These are phyloP conservation scores for Timema podura DNA, from an alignment of 2,888 invertebrate genomes.

Conservation along the genomic window DNA sequence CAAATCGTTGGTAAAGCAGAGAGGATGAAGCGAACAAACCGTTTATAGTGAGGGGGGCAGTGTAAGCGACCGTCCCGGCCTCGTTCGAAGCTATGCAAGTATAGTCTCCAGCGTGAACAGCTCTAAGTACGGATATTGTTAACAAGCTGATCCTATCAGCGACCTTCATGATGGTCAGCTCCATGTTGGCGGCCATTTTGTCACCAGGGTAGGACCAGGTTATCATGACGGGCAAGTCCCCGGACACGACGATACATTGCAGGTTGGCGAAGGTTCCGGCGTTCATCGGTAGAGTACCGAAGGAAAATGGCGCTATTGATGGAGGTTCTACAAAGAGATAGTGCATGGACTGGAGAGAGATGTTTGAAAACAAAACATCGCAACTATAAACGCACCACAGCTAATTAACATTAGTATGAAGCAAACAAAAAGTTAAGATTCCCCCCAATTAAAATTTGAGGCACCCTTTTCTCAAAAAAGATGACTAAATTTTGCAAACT, in stretches of 20 bases:
- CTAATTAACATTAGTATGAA: not conserved
- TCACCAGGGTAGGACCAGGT: conserved; percentile 45
- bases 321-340: conserved; percentile 35
- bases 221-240: conserved; percentile 46
- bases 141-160: conserved; percentile 55
- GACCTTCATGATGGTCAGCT: conserved; percentile 43
- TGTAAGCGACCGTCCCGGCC: conserved; percentile 62
- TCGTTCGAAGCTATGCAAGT: conserved; percentile 66
- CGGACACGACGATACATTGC: conserved; percentile 38
- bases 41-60: conserved; percentile 64
- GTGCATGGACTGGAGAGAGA: conserved; percentile 15
- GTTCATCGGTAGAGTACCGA: conserved; percentile 38
- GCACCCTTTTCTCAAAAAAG: not conserved
- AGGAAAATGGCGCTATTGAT: conserved; percentile 38
- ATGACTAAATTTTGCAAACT: not conserved
- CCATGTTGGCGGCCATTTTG: conserved; percentile 35
- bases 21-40: conserved; percentile 46
- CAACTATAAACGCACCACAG: not conserved
- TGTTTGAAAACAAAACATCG: not conserved
- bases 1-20: too few species aligned
- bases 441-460: not conserved
- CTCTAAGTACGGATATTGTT: conserved; percentile 68
- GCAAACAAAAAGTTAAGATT: too few species aligned
- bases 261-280: conserved; percentile 39
- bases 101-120: conserved; percentile 69